Evolutionary conservation across 2,113 vertebrate genomes (phyloP).

Genomic region (Empidonax traillii): DNA sequence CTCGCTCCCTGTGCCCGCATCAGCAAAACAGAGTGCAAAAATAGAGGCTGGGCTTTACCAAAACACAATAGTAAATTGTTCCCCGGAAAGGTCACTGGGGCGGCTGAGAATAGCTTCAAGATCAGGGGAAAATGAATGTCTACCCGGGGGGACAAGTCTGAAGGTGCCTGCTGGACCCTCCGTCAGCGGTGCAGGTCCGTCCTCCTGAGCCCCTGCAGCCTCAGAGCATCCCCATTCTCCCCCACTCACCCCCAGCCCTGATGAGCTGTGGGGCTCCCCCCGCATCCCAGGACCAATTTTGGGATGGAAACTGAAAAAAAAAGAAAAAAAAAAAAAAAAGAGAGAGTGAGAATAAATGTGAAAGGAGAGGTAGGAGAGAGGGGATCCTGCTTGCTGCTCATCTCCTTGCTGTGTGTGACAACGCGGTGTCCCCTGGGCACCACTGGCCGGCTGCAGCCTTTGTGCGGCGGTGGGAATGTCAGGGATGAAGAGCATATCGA

Average conservation of each 20-base stretch:
- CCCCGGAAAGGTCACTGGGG: constrained; percentile 59
- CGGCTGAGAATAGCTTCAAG: constrained; percentile 3
- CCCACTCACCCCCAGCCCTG: not conserved
- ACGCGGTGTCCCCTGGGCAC: not conserved
- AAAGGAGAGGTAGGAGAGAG: not conserved
- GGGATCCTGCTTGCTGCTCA: not conserved
- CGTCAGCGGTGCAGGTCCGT: not conserved
- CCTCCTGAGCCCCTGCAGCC: not conserved
- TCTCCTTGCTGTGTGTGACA: not conserved
- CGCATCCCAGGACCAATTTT: not conserved
- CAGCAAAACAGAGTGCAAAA: constrained; percentile 71
- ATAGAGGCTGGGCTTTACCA: constrained; percentile 61
- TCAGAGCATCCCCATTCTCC: not conserved
- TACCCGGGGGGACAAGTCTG: not conserved
- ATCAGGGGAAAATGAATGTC: constrained; percentile 6
- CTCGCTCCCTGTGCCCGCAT: constrained; percentile 18
- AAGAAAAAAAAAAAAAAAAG: not conserved
- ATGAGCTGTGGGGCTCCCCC: not conserved
- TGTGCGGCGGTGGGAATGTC: constrained; percentile 27
- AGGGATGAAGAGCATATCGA: not conserved
- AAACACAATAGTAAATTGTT: constrained; percentile 69
- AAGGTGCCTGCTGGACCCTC: not conserved
- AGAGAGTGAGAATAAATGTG: not conserved
- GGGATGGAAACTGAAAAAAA: not conserved
- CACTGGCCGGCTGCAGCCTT: not conserved